Percentiles rank a stretch among this genome's conserved stretches.
phyloP scores from a whole-genome alignment of 2,113 vertebrate species.

The Numida meleagris region DNA sequence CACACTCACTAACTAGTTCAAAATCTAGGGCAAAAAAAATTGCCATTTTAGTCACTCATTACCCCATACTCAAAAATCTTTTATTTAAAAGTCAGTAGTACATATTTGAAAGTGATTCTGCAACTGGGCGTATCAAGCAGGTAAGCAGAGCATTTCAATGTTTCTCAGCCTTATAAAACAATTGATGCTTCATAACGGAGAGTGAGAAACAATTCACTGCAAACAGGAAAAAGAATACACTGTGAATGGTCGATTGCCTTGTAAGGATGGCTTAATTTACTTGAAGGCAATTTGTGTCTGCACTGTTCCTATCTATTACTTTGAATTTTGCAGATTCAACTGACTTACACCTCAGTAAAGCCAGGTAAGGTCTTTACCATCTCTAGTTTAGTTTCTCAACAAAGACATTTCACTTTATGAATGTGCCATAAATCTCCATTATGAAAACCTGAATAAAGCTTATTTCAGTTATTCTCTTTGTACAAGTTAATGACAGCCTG shows the following conservation, averaged over 20 bases:
- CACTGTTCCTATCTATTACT: neutral
- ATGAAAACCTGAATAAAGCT: neutral
- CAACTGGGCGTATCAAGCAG: neutral
- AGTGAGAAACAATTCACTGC: neutral
- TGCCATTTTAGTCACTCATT: neutral
- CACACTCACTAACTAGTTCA: neutral
- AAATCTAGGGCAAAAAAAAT: constrained; percentile 20
- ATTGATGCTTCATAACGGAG: neutral
- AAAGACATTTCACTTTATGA: neutral
- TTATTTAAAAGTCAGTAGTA: neutral
- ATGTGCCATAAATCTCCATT: neutral
- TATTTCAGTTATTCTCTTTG: neutral
- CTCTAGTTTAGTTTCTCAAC: neutral
- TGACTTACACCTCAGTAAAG: neutral
- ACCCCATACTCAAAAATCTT: constrained; percentile 30
- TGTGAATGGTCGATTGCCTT: neutral
- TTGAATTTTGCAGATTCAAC: neutral
- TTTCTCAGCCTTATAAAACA: neutral
- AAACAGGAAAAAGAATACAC: neutral
- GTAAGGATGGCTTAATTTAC: constrained; percentile 26
- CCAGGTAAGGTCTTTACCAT: neutral
- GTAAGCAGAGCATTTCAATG: neutral
- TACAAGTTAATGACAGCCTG: neutral
- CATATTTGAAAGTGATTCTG: constrained; percentile 24
- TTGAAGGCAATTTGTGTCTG: neutral